Evolutionary conservation across 2,888 invertebrate genomes (phyloP), one percentile per base, ranked within the genome.

Genomic region (Homarus gammarus): DNA sequence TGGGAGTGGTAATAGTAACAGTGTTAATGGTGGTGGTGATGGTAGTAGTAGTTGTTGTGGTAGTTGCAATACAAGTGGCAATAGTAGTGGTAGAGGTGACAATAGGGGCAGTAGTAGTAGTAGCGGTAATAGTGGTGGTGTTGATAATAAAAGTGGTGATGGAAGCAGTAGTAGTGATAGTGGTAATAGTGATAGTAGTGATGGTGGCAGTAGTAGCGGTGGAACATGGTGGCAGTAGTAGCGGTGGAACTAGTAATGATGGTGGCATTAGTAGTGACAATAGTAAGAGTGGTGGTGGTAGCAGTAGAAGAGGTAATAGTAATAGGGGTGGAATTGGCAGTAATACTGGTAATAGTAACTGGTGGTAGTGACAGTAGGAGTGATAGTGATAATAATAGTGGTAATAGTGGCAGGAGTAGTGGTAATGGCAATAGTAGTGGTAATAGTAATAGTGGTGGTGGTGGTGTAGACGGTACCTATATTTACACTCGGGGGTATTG

Each of bases 401-500:
- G 40, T 49, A 31, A 40, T 70, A 12, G 70, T 82, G 82, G 70
- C 44, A 22, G 56, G 18, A 10, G 44, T 49, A 49, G 18, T 22
- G 15, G 22, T 18, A n/a, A n/a, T n/a, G n/a, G n/a, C n/a, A n/a
- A n/a, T n/a, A n/a, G n/a, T n/a, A n/a, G n/a, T n/a, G n/a, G n/a
- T n/a, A n/a, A n/a, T n/a, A n/a, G n/a, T n/a, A 40, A 40, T 22
- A 36, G 38, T 31, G 27, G 40, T 81, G 64, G 81, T 81, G 64
- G 81, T 81, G 81, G 64, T 38, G 38, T 82, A 56, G 81, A 27
- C 68, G 36, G 27, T 79, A 38, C 51, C 84, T 84, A 84, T 84
- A 84, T 84, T 84, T 84, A 84, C 56, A 75, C 56, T 51, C 56
- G n/a, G 22, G 31, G 78, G 49, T 73, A 70, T 84, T 84, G 84